These are phyloP conservation scores for Halcyon malimbica DNA, from an alignment of 2,113 vertebrate species.

Conservation along the genomic window DNA sequence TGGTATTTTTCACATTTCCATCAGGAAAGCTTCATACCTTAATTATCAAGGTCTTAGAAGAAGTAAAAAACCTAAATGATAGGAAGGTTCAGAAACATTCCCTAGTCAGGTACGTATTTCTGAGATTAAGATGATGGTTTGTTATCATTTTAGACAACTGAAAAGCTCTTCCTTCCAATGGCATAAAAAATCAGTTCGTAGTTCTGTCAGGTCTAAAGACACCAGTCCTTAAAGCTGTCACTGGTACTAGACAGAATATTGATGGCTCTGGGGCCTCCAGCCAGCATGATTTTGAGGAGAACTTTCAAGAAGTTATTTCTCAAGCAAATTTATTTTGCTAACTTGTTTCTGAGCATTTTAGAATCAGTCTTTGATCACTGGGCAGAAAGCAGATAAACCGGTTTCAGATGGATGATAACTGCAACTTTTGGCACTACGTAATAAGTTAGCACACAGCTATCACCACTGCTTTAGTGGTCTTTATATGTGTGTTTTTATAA, in stretches of 20 bases:
- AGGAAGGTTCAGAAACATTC: background rate
- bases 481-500: conserved; percentile 35
- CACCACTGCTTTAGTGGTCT: background rate
- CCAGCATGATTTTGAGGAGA: background rate
- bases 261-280: conserved; percentile 16
- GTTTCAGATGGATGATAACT: background rate
- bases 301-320: conserved; percentile 17
- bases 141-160: background rate
- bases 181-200: background rate
- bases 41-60: background rate
- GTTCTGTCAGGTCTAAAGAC: background rate
- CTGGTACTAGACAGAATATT: conserved; percentile 6
- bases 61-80: background rate
- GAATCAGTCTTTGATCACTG: background rate
- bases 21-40: background rate
- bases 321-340: background rate
- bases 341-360: background rate
- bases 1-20: background rate
- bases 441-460: conserved; percentile 34
- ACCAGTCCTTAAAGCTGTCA: conserved; percentile 30
- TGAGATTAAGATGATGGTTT: background rate
- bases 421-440: background rate
- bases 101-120: background rate
- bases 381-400: conserved; percentile 10
- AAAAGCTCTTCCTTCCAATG: background rate